Evolutionary conservation across 2,888 invertebrate genomes (phyloP).

Genomic region (Rhagonycha lutea): DNA sequence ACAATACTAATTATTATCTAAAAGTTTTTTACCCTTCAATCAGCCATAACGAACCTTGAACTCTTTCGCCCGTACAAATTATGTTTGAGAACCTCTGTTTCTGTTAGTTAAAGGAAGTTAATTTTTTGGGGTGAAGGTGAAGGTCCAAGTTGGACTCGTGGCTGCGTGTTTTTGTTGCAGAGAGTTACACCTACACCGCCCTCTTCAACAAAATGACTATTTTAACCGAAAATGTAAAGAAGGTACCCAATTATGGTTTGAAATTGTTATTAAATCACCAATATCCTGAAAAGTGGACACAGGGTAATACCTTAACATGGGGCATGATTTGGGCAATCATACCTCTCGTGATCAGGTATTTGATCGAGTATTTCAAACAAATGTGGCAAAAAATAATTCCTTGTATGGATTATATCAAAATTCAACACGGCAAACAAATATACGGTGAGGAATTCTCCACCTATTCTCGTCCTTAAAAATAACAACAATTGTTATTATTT

Average conservation of each 20-base stretch:
- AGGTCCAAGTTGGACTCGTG: not conserved
- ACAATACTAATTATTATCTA: no score
- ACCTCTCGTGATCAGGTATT: constrained; percentile 74
- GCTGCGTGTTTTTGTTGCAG: not conserved
- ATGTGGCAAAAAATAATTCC: constrained; percentile 67
- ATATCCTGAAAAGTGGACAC: constrained; percentile 75
- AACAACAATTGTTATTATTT: constrained; percentile 1
- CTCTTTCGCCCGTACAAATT: no score
- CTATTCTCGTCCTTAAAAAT: not conserved
- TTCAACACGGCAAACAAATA: constrained; percentile 76
- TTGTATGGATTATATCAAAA: constrained; percentile 79
- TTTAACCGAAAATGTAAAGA: not conserved
- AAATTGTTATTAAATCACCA: constrained; percentile 76
- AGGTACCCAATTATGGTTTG: constrained; percentile 69
- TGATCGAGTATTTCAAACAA: constrained; percentile 69
- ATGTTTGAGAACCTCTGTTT: not conserved
- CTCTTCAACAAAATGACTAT: not conserved
- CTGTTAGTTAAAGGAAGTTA: not conserved
- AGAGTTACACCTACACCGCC: not conserved
- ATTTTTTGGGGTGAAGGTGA: not conserved
- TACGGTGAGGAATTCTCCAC: constrained; percentile 66
- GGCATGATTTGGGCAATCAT: constrained; percentile 72
- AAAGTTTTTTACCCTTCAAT: no score
- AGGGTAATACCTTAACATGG: constrained; percentile 66
- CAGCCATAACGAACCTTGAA: no score